Evolutionary conservation across 1,140 invertebrate species (phyloP).

Genomic region (Pseudomyrmex concolor): DNA sequence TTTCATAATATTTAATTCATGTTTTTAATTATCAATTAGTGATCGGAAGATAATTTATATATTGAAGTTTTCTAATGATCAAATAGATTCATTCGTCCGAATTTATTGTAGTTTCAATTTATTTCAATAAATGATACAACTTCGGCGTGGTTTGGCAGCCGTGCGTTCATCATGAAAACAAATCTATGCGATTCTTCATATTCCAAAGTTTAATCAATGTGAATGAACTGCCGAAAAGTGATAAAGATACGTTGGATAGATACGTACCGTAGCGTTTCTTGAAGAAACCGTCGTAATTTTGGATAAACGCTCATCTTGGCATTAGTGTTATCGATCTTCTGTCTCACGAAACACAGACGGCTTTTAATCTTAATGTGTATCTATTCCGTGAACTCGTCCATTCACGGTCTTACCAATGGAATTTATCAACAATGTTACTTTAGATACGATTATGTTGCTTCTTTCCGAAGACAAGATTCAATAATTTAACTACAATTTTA

Average conservation of each 20-base stretch:
- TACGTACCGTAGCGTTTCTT: background rate
- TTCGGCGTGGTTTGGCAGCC: background rate
- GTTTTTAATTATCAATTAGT: background rate
- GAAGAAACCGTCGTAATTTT: background rate
- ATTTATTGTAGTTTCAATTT: background rate
- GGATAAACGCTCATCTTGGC: background rate
- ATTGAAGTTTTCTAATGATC: background rate
- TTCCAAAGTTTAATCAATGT: background rate
- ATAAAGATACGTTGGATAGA: constrained; percentile 15
- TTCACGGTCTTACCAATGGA: background rate
- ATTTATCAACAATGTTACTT: background rate
- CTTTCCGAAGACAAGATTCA: background rate
- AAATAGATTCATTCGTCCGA: background rate
- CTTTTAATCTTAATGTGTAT: constrained; percentile 16
- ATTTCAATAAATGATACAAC: background rate
- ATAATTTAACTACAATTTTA: background rate
- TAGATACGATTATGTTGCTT: background rate
- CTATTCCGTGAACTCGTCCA: background rate
- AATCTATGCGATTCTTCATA: constrained; percentile 33
- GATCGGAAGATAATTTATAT: too few species aligned
- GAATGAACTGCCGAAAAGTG: background rate
- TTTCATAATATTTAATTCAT: background rate
- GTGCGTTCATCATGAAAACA: background rate
- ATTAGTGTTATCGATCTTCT: constrained; percentile 10
- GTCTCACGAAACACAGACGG: background rate